Percentiles rank a stretch among this genome's conserved stretches.
Evolutionary conservation across 2,888 invertebrate genomes (phyloP).

Genomic region (Scaptomyza caliginosa): DNA sequence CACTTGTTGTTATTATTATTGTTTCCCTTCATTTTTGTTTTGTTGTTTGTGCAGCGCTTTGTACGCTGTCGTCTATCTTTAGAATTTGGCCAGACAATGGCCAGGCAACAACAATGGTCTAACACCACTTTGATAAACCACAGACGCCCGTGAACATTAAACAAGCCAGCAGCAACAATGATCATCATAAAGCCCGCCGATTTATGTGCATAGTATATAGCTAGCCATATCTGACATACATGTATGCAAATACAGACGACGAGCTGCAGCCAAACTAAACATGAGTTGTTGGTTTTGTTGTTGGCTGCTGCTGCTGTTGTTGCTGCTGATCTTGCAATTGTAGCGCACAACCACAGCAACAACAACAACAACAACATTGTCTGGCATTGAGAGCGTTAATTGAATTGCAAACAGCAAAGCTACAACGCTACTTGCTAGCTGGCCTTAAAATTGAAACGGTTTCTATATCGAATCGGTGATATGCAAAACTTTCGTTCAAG

Average conservation of each 20-base stretch:
- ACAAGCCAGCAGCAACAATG: conserved; percentile 10
- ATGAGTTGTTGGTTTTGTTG: conserved; percentile 42
- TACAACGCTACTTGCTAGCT: conserved; percentile 5
- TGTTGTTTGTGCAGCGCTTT: conserved; percentile 55
- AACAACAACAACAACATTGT: conserved; percentile 13
- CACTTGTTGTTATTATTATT: conserved; percentile 60
- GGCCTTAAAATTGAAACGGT: conserved; percentile 11
- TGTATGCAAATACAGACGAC: conserved; percentile 18
- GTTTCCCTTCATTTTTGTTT: conserved; percentile 25
- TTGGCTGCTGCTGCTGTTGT: neutral
- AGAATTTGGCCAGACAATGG: conserved; percentile 72
- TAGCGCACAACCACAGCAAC: conserved; percentile 33
- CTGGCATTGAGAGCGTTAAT: conserved; percentile 73
- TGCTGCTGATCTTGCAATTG: conserved; percentile 71
- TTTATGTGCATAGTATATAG: conserved; percentile 24
- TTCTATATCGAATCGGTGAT: conserved; percentile 35
- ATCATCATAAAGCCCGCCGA: conserved; percentile 34
- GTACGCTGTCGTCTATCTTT: conserved; percentile 42
- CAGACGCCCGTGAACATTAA: conserved; percentile 39
- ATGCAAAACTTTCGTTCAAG: neutral
- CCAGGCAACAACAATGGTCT: conserved; percentile 28
- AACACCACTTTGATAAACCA: conserved; percentile 67
- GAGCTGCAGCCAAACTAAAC: conserved; percentile 40
- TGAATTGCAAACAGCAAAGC: conserved; percentile 76
- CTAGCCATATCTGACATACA: conserved; percentile 24